Conservation (phyloP, 2,113 vertebrate species). For the Calidris pugnax region DNA sequence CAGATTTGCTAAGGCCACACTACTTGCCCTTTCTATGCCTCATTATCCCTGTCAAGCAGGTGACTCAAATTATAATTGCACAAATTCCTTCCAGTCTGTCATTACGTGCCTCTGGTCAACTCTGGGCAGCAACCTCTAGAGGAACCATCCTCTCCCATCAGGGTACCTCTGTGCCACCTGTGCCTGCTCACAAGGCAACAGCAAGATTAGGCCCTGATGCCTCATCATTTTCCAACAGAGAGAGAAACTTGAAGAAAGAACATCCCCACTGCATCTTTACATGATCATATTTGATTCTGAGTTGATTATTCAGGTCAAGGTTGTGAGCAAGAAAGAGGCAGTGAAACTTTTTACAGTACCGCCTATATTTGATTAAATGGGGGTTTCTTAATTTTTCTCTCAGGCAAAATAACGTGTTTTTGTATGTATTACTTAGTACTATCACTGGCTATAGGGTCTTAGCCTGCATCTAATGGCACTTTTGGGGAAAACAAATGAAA, state of each 20-base stretch:
- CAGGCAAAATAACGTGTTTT: neutral
- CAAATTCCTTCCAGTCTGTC: slow-evolving; percentile 14
- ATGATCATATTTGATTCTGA: neutral
- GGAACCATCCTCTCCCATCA: neutral
- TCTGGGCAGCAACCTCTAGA: neutral
- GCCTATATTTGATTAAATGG: neutral
- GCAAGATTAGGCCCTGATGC: neutral
- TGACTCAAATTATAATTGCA: slow-evolving; percentile 50
- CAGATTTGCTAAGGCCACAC: neutral
- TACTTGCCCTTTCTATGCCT: slow-evolving; percentile 42
- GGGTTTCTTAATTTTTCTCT: neutral
- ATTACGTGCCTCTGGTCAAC: neutral
- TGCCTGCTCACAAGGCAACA: neutral
- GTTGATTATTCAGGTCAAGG: neutral
- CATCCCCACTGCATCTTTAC: neutral
- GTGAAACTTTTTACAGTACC: neutral
- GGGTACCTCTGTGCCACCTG: neutral
- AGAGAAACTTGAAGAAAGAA: neutral
- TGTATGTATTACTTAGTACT: neutral
- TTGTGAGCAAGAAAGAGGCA: neutral
- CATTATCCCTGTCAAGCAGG: slow-evolving; percentile 28
- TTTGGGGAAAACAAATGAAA: neutral
- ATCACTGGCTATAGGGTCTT: neutral
- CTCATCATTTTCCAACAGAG: neutral
- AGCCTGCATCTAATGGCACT: neutral